Conservation (phyloP, 2,797 vertebrate genomes). For the Pteropus rufus region DNA sequence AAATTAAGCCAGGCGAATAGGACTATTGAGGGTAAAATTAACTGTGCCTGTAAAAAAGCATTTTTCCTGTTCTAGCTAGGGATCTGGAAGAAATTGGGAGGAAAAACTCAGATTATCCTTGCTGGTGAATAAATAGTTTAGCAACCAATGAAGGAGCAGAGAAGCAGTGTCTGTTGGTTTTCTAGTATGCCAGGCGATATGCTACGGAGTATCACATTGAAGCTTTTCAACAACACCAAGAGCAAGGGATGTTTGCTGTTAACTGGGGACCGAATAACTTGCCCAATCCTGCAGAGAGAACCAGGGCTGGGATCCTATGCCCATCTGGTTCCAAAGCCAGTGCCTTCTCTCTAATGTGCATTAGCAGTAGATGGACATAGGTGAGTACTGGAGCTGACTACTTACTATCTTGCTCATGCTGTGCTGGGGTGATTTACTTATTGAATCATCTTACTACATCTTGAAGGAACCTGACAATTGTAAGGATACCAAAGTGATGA, state of each 20-base stretch:
- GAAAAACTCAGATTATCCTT: neutral
- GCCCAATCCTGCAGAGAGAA: neutral
- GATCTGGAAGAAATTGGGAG: neutral
- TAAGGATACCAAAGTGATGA: neutral
- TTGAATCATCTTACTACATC: neutral
- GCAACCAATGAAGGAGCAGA: neutral
- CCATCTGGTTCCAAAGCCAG: neutral
- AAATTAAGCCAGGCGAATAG: neutral
- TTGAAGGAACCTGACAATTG: neutral
- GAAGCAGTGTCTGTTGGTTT: neutral
- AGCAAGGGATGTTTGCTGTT: neutral
- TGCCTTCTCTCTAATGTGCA: neutral
- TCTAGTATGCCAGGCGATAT: neutral
- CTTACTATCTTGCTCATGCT: neutral
- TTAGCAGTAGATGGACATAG: neutral
- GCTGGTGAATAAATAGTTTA: constrained; percentile 17
- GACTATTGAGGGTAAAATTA: neutral
- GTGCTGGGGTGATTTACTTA: neutral
- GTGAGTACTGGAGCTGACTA: neutral
- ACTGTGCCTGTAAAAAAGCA: neutral
- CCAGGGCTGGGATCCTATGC: neutral
- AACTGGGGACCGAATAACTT: neutral
- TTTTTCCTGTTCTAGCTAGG: neutral
- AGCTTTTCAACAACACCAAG: neutral
- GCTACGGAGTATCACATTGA: neutral